These are phyloP conservation scores for Percina caprodes DNA, from an alignment of 2,113 vertebrate genomes.

Conservation along the genomic window DNA sequence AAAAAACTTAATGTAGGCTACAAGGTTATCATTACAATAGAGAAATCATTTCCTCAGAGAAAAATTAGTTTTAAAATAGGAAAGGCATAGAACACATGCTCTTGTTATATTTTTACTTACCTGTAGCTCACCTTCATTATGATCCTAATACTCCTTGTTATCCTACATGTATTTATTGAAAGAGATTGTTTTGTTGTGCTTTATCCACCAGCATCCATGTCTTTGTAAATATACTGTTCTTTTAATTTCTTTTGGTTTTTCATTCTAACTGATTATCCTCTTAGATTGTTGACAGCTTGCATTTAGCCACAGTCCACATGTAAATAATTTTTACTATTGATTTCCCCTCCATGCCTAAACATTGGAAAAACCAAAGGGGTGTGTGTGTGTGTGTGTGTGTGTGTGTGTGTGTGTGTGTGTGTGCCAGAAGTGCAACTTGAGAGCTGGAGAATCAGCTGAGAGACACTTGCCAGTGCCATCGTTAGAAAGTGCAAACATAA, in stretches of 20 bases:
- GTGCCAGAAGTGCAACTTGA: not conserved
- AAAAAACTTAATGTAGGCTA: no score
- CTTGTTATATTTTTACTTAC: not conserved
- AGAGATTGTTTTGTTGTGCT: not conserved
- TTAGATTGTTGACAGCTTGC: conserved; percentile 28
- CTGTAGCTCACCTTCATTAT: not conserved
- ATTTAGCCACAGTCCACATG: conserved; percentile 23
- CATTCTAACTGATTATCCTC: conserved; percentile 12
- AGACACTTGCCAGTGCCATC: conserved; percentile 52
- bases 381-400: not conserved
- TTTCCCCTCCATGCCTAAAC: conserved; percentile 46
- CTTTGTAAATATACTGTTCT: not conserved
- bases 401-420: not conserved
- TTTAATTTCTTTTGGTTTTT: conserved; percentile 24
- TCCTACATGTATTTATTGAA: not conserved
- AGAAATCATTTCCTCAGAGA: not conserved
- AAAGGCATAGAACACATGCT: not conserved
- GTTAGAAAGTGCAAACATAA: conserved; percentile 72
- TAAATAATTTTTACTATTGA: conserved; percentile 50
- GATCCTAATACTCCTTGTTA: not conserved
- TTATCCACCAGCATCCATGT: conserved; percentile 16
- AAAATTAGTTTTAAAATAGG: not conserved
- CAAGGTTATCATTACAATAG: no score
- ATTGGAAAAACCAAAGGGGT: conserved; percentile 8
- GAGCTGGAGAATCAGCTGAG: conserved; percentile 20